Base-by-base conservation (phyloP, 1,140 invertebrate genomes). In the Nasonia longicornis region DNA sequence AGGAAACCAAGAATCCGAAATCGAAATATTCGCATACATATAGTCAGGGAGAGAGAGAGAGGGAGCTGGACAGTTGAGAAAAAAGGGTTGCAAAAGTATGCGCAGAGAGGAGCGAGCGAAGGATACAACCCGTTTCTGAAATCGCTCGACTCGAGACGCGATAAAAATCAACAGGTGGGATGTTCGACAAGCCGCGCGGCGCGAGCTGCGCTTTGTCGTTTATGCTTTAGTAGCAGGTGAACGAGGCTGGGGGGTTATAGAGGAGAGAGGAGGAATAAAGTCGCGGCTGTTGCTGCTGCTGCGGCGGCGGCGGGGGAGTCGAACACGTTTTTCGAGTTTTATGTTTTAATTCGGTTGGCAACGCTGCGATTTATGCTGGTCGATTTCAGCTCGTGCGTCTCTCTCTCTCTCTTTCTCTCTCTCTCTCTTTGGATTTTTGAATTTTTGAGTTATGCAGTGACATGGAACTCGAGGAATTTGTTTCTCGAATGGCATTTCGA, bases 101-200 rank as follows among this genome's bases (percentile, higher is more conserved):
- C 16, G 31, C 0, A 0, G 67, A 64, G 22, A 10, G 14, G 38
- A 35, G 31, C 1, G 35, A 45, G 26, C 26, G 29, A 38, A 42
- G 45, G 74, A 31, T 29, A 35, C 42, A 81, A 81, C 79, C 66
- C 73, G 79, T 81, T 81, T 76, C 45, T 70, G 48, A 81, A 81
- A 76, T 76, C 72, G 58, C 79, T 42, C 58, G 79, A 29, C 38
- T 29, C 12, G 8, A 26, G 26, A 72, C 16, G 79, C 72, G 72
- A 81, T 81, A 81, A 77, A 81, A 81, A 81, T 81, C 74, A 81
- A 81, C 74, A 81, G 74, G 73, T 81, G 80, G 74, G 80, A 81
- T 71, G 74, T 77, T 74, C 31, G 63, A 77, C 75, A 76, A 64
- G 78, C 66, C 29, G 52, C 70, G 70, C 77, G 52, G 64, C 52